phyloP scores from a whole-genome alignment of 1,140 invertebrate species.

The Drosophila kepulauana region DNA sequence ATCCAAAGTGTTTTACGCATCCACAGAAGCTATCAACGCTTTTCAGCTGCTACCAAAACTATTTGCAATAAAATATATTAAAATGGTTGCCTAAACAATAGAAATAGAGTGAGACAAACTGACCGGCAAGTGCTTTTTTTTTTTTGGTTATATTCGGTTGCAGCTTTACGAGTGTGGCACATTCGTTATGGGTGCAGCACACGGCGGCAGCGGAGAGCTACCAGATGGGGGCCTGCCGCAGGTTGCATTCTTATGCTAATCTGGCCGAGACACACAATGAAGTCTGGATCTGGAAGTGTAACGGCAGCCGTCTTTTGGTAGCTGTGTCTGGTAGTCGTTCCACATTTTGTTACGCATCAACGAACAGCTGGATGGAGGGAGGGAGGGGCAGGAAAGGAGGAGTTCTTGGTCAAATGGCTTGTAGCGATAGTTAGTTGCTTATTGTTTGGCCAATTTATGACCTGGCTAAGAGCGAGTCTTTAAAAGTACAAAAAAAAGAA shows the following conservation, averaged over 20 bases:
- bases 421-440: constrained; percentile 66
- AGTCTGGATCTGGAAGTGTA: constrained; percentile 20
- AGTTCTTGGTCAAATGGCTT: constrained; percentile 14
- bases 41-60: constrained; percentile 56
- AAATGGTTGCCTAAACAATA: constrained; percentile 56
- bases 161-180: constrained; percentile 29
- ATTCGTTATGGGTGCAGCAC: constrained; percentile 44
- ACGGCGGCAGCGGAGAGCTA: constrained; percentile 19
- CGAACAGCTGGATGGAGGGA: not conserved
- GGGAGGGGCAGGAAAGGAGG: not conserved
- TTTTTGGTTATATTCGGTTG: constrained; percentile 39
- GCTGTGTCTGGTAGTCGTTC: constrained; percentile 49
- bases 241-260: constrained; percentile 79
- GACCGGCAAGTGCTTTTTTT: constrained; percentile 27
- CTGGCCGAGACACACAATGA: constrained; percentile 32
- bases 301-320: constrained; percentile 27
- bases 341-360: constrained; percentile 66
- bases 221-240: constrained; percentile 46
- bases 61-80: constrained; percentile 76
- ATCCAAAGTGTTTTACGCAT: constrained; percentile 13
- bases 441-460: constrained; percentile 73
- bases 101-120: constrained; percentile 37
- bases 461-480: constrained; percentile 14
- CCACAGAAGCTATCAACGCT: constrained; percentile 29
- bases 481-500: constrained; percentile 29